Evolutionary conservation across 2,797 vertebrate species (phyloP), one percentile per base, ranked within the genome.

Genomic region (Clamator glandarius): DNA sequence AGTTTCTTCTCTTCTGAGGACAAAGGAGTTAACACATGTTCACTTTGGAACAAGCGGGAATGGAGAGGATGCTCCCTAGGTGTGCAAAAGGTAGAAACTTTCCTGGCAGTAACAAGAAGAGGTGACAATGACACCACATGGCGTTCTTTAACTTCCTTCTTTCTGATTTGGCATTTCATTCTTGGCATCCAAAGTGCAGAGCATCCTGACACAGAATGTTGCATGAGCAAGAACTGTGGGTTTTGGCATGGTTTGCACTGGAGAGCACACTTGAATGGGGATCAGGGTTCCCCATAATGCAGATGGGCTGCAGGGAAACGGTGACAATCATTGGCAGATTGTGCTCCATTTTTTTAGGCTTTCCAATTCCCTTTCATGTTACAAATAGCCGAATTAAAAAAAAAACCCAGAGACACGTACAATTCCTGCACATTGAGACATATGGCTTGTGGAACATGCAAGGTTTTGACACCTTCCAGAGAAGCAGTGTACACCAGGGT

Each of bases 191-290:
- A 26, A 77, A 88, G 42, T 0, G 0, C 9, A 57, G 24, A 62
- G 15, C 20, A 24, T 54, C 17, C n/a, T 12, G 9, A 51, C 24
- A 17, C 7, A 35, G 35, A 61, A 23, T 3, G 4, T 29, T 44
- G 7, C 33, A 50, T 35, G 28, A 77, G 48, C 0, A 4, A 55
- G 5, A 35, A 6, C 4, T 1, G 28, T 16, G n/a, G 16, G 3
- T 6, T 88, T 82, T 70, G 64, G 31, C 28, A 35, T 2, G 25
- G 48, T 54, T 74, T 75, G 41, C n/a, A 11, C 15, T 73, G 36
- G 29, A 62, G 23, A 3, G 4, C 4, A 2, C 18, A 13, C 19
- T 46, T 51, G 42, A 58, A 8, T 19, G 14, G 33, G 41, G 8
- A n/a, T 29, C 20, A 57, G 26, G 29, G 23, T 18, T 83, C 21